Evolutionary conservation across 1,140 invertebrate genomes (phyloP).

Genomic region (Agrypnia vestita): DNA sequence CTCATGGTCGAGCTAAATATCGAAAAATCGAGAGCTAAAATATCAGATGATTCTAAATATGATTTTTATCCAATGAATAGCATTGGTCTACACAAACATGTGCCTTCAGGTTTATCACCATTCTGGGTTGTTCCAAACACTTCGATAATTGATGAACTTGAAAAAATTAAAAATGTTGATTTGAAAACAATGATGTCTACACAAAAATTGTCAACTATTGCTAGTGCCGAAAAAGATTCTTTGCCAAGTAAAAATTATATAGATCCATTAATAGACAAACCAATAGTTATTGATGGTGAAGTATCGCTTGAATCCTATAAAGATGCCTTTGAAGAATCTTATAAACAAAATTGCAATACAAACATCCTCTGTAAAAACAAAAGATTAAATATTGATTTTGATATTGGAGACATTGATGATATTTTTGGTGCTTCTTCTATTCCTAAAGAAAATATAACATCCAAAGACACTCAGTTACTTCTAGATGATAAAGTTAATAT

Average conservation of each 20-base stretch:
- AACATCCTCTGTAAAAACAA: not conserved
- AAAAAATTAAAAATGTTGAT: conserved; percentile 30
- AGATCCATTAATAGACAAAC: no score
- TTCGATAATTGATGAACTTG: conserved; percentile 21
- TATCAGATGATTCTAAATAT: conserved; percentile 43
- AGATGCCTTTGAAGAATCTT: no score
- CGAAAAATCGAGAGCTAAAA: conserved; percentile 59
- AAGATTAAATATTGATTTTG: conserved; percentile 33
- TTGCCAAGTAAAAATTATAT: no score
- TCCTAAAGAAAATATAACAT: conserved; percentile 15
- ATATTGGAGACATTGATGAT: conserved; percentile 64
- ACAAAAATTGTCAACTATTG: not conserved
- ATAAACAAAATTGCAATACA: no score
- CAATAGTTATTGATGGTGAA: no score
- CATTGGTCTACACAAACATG: not conserved
- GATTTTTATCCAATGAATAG: not conserved
- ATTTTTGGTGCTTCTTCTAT: conserved; percentile 65
- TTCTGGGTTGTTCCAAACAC: conserved; percentile 23
- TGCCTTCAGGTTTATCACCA: conserved; percentile 16
- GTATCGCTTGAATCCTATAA: no score
- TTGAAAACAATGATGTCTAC: conserved; percentile 6
- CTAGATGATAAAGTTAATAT: no score
- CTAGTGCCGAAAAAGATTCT: no score
- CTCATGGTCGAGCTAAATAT: conserved; percentile 67
- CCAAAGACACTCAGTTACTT: not conserved